Conservation (phyloP, 2,888 invertebrate species). For the Gibbula magus region DNA sequence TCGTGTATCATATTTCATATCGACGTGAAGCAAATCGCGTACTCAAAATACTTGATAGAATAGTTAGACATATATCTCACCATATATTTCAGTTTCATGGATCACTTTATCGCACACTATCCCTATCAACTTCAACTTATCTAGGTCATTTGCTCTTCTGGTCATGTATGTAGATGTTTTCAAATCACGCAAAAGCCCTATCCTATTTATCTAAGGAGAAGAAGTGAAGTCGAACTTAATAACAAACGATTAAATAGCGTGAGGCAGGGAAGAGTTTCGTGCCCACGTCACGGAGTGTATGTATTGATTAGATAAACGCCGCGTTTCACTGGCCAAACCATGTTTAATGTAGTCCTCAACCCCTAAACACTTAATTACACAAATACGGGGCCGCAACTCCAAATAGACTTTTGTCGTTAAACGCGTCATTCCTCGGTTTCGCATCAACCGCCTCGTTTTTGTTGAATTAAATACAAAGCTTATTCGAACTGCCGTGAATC, state of each 20-base stretch:
- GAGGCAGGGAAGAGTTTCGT: background rate
- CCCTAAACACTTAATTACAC: background rate
- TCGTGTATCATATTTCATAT: too few relatives aligned
- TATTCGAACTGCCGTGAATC: too few relatives aligned
- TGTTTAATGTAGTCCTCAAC: conserved; percentile 1
- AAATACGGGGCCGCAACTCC: background rate
- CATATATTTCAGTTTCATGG: background rate
- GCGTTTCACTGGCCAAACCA: background rate
- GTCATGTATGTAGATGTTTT: conserved; percentile 6
- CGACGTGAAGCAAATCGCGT: too few relatives aligned
- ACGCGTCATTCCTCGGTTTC: too few relatives aligned
- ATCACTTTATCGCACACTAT: background rate
- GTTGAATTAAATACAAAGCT: too few relatives aligned
- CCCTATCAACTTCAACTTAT: background rate
- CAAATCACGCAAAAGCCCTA: conserved; percentile 7
- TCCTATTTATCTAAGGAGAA: background rate
- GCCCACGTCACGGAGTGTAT: conserved; percentile 2
- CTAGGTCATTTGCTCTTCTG: background rate
- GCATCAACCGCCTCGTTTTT: too few relatives aligned
- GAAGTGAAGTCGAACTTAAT: background rate
- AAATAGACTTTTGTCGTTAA: too few relatives aligned
- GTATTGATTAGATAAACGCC: conserved; percentile 15
- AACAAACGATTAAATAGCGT: conserved; percentile 22
- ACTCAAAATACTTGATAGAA: too few relatives aligned
- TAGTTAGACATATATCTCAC: background rate